Percentiles rank a stretch among this genome's conserved stretches.
Evolutionary conservation across 2,888 invertebrate species (phyloP).

Genomic region (Fissipunctia ypsillon): DNA sequence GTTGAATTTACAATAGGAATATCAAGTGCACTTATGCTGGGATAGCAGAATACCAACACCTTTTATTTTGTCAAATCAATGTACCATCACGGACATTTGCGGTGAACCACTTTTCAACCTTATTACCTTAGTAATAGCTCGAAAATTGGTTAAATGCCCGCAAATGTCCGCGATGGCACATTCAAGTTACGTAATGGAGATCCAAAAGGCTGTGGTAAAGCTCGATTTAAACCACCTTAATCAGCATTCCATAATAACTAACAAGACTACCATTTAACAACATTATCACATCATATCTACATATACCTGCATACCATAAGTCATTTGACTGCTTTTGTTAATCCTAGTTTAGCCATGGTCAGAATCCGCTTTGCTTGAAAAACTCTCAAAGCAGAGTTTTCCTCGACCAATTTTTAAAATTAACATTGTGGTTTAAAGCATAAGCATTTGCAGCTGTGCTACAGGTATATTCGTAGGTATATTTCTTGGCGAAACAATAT

Average conservation of each 20-base stretch:
- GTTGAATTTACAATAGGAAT: background rate
- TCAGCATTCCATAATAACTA: background rate
- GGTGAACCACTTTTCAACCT: too few relatives aligned
- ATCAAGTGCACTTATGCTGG: background rate
- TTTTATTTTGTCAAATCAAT: background rate
- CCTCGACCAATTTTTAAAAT: too few relatives aligned
- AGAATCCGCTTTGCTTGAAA: background rate
- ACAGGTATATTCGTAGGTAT: background rate
- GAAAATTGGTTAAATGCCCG: too few relatives aligned
- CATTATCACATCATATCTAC: too few relatives aligned
- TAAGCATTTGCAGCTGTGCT: too few relatives aligned
- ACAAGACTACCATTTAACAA: background rate
- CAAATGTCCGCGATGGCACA: too few relatives aligned
- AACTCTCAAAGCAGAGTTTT: background rate
- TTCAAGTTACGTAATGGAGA: too few relatives aligned
- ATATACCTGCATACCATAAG: background rate
- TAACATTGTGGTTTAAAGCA: background rate
- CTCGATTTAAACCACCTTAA: too few relatives aligned
- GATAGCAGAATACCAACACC: background rate
- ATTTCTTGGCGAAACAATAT: constrained; percentile 39
- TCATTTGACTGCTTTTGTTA: background rate
- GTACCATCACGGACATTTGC: too few relatives aligned
- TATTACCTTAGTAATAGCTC: too few relatives aligned
- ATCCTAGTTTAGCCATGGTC: too few relatives aligned
- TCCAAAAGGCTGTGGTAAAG: background rate